Percentiles rank a stretch among this genome's conserved stretches.
Evolutionary conservation across 2,888 invertebrate species (phyloP).

Genomic region (Auanema sp.): DNA sequence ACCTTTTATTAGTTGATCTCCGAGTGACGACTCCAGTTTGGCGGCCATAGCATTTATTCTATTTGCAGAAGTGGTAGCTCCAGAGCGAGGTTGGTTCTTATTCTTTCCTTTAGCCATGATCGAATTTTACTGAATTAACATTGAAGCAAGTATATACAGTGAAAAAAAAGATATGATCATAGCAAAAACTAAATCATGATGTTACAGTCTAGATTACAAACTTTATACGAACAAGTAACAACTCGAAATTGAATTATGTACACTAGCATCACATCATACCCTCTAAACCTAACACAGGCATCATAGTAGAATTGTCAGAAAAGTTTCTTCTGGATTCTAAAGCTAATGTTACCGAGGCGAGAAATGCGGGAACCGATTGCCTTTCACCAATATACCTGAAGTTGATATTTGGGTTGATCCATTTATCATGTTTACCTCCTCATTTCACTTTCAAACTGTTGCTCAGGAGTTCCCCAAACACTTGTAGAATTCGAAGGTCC

Average conservation of each 20-base stretch:
- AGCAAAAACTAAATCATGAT: constrained; percentile 26
- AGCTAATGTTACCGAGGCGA: constrained; percentile 34
- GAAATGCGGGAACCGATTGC: constrained; percentile 38
- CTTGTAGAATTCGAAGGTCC: neutral
- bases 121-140: neutral
- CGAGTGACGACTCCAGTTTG: constrained; percentile 25
- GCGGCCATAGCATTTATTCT: constrained; percentile 29
- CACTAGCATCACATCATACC: too few species aligned
- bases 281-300: too few species aligned
- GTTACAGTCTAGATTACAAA: too few species aligned
- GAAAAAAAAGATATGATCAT: constrained; percentile 43
- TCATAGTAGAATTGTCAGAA: too few species aligned
- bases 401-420: neutral
- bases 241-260: too few species aligned
- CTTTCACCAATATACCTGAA: constrained; percentile 42
- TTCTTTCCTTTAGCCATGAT: constrained; percentile 21
- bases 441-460: neutral
- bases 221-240: too few species aligned
- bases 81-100: neutral
- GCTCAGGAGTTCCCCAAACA: constrained; percentile 3
- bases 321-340: constrained; percentile 17
- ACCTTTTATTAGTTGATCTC: constrained; percentile 30
- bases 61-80: neutral
- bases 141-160: too few species aligned
- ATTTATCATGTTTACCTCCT: neutral